These are phyloP conservation scores for Melipona quadrifasciata DNA, from an alignment of 1,140 invertebrate genomes.

Conservation along the genomic window DNA sequence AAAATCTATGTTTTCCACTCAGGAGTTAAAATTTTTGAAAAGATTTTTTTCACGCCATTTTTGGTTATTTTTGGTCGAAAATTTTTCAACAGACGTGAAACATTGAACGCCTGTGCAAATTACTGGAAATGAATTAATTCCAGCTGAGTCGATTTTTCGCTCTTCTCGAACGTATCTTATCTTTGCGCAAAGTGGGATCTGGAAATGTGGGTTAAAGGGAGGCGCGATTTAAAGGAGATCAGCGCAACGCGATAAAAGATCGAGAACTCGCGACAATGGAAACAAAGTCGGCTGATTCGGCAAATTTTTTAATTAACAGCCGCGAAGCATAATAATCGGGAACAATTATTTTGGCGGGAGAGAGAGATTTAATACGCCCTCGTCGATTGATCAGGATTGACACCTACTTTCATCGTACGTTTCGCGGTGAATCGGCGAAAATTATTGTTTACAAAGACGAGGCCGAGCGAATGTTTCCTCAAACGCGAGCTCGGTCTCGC, in stretches of 20 bases:
- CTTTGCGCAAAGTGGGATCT: no score
- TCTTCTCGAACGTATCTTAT: no score
- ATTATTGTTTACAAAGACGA: slow-evolving; percentile 5
- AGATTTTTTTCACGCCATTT: no score
- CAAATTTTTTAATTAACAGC: background rate
- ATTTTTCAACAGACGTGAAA: no score
- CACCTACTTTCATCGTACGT: background rate
- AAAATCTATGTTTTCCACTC: no score
- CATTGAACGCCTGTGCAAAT: no score
- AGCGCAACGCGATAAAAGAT: background rate
- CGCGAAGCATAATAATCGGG: slow-evolving; percentile 12
- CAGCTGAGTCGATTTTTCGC: no score
- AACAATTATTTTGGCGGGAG: slow-evolving; percentile 6
- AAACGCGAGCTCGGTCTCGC: no score
- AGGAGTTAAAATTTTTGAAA: no score
- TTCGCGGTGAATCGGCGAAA: background rate
- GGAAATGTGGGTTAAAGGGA: background rate
- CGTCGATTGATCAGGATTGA: slow-evolving; percentile 31
- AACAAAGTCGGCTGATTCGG: background rate
- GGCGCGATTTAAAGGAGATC: background rate
- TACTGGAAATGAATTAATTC: no score
- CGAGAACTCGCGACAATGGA: background rate
- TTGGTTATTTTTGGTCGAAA: no score
- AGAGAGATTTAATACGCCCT: background rate
- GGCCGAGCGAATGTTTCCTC: background rate